Percentiles rank a stretch among this genome's conserved stretches.
Conservation (phyloP, 2,888 invertebrate species). For the Drosophila pegasa region DNA sequence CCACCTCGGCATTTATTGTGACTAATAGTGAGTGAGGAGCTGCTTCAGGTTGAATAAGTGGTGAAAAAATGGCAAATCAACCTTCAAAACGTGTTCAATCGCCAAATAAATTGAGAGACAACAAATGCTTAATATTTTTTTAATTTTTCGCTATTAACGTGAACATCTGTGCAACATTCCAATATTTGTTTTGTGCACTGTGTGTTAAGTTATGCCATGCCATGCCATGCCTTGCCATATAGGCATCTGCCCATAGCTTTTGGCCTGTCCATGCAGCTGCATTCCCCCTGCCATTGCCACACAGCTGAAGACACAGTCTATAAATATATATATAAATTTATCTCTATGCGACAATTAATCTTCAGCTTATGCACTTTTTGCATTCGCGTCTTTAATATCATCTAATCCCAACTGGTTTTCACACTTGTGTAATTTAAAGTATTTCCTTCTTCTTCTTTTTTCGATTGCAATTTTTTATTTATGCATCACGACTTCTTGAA, state of each 20-base stretch:
- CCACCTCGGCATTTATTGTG: slow-evolving; percentile 19
- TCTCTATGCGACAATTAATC: slow-evolving; percentile 59
- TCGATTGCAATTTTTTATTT: slow-evolving; percentile 46
- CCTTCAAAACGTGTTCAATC: slow-evolving; percentile 62
- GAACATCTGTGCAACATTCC: slow-evolving; percentile 75
- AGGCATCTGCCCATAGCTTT: slow-evolving; percentile 53
- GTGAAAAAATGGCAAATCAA: slow-evolving; percentile 27
- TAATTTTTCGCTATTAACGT: slow-evolving; percentile 26
- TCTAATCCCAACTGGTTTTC: slow-evolving; percentile 59
- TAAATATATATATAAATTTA: neutral
- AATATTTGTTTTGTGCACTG: slow-evolving; percentile 4
- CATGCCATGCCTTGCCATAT: slow-evolving; percentile 52
- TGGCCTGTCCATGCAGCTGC: slow-evolving; percentile 43
- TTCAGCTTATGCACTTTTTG: slow-evolving; percentile 49
- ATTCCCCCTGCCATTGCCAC: slow-evolving; percentile 33
- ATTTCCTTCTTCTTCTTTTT: slow-evolving; percentile 23
- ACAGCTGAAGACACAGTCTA: slow-evolving; percentile 2
- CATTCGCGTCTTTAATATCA: slow-evolving; percentile 20
- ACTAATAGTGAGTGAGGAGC: slow-evolving; percentile 48
- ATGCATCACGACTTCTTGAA: slow-evolving; percentile 48
- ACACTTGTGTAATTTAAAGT: slow-evolving; percentile 36
- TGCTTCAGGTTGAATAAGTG: slow-evolving; percentile 37
- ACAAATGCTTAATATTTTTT: slow-evolving; percentile 34
- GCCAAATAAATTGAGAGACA: slow-evolving; percentile 56
- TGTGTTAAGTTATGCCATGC: slow-evolving; percentile 63